Evolutionary conservation across 1,140 invertebrate genomes (phyloP).

Genomic region (Spodoptera litura): DNA sequence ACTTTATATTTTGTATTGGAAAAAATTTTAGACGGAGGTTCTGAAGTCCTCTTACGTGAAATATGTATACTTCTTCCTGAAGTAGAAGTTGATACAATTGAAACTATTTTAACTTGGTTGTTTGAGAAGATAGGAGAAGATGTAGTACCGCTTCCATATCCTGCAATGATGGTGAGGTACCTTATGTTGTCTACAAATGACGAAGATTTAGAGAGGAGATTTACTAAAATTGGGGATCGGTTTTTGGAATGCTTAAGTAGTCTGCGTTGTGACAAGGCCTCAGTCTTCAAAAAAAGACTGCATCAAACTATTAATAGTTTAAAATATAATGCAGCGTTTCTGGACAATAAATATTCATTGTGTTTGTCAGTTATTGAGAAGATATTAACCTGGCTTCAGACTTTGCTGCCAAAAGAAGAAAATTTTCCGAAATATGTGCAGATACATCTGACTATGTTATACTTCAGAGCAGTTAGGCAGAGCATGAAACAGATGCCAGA

Average conservation of each 20-base stretch:
- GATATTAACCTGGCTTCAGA: conserved; percentile 56
- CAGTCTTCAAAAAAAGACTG: not conserved
- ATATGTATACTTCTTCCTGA: conserved; percentile 59
- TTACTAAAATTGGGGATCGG: conserved; percentile 56
- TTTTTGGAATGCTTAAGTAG: conserved; percentile 52
- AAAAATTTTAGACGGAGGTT: conserved; percentile 48
- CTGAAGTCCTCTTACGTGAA: conserved; percentile 41
- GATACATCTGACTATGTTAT: conserved; percentile 70
- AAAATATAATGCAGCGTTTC: conserved; percentile 65
- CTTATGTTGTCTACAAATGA: conserved; percentile 60
- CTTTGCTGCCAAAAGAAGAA: conserved; percentile 58
- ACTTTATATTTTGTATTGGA: conserved; percentile 52
- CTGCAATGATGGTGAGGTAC: conserved; percentile 61
- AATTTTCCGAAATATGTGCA: conserved; percentile 59
- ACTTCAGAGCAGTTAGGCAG: conserved; percentile 62
- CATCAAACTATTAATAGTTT: conserved; percentile 46
- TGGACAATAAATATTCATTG: conserved; percentile 56
- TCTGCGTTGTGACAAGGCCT: not conserved
- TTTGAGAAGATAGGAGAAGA: not conserved
- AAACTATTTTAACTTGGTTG: not conserved
- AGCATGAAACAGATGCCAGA: conserved; percentile 56
- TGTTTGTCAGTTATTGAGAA: conserved; percentile 62
- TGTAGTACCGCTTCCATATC: not conserved
- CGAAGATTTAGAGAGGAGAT: conserved; percentile 54
- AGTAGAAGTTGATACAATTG: conserved; percentile 57